phyloP scores from a whole-genome alignment of 2,797 vertebrate genomes.

The Astyanax mexicanus region DNA sequence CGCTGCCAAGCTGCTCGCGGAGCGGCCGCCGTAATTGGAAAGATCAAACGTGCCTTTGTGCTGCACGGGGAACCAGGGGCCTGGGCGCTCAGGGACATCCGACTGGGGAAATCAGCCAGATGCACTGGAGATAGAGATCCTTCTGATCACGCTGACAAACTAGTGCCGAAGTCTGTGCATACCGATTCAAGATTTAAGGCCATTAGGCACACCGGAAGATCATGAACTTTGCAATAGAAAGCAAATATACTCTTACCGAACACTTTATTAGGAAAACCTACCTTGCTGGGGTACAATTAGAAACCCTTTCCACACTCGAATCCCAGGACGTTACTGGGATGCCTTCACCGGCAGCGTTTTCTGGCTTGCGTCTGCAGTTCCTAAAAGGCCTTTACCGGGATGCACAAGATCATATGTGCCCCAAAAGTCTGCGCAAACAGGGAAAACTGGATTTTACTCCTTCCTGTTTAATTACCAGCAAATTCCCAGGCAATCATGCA shows the following conservation, averaged over 20 bases:
- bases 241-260: background rate
- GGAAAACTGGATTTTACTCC: too few relatives aligned
- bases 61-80: conserved; percentile 73
- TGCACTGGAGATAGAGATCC: conserved; percentile 64
- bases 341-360: too few relatives aligned
- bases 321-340: too few relatives aligned
- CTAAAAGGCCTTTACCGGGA: too few relatives aligned
- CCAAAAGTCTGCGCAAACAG: too few relatives aligned
- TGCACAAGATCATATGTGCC: too few relatives aligned
- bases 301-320: too few relatives aligned
- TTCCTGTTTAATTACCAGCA: too few relatives aligned
- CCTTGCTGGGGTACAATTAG: background rate
- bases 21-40: conserved; percentile 79
- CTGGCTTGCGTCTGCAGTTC: too few relatives aligned
- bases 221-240: background rate
- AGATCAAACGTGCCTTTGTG: conserved; percentile 83
- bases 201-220: background rate
- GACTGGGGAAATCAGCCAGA: conserved; percentile 72
- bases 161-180: conserved; percentile 34
- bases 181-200: conserved; percentile 34
- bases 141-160: conserved; percentile 56
- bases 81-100: conserved; percentile 74
- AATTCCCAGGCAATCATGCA: too few relatives aligned
- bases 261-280: background rate
- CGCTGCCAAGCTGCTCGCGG: conserved; percentile 76